Evolutionary conservation across 2,113 vertebrate species (phyloP).

Genomic region (Calidris pygmaea): DNA sequence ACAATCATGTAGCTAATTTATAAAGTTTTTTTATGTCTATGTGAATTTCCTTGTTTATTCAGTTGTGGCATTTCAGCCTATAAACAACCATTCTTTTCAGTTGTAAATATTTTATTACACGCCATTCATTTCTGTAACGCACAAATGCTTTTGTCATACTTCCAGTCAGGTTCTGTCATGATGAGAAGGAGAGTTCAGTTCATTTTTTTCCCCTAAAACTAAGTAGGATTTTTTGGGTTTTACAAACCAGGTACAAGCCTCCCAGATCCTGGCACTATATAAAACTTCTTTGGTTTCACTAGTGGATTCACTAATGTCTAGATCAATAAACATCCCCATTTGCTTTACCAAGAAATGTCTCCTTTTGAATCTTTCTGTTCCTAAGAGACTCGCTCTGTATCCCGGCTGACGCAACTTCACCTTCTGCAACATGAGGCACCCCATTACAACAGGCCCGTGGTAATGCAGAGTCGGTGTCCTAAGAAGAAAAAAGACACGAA

Average conservation of each 20-base stretch:
- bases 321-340: neutral
- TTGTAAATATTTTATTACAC: neutral
- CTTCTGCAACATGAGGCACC: fast-evolving
- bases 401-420: neutral
- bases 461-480: neutral
- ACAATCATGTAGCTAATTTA: neutral
- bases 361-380: neutral
- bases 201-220: neutral
- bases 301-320: neutral
- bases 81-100: neutral
- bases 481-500: neutral
- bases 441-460: neutral
- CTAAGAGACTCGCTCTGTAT: neutral
- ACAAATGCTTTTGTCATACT: neutral
- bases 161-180: neutral
- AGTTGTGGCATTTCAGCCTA: neutral
- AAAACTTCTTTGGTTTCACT: neutral
- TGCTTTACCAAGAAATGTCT: neutral
- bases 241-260: neutral
- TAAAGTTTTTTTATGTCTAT: neutral
- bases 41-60: neutral
- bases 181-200: neutral
- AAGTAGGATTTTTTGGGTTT: neutral
- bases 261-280: neutral
- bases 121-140: neutral